Evolutionary conservation across 2,797 vertebrate species (phyloP).

Genomic region (Pangasius mekongensis): DNA sequence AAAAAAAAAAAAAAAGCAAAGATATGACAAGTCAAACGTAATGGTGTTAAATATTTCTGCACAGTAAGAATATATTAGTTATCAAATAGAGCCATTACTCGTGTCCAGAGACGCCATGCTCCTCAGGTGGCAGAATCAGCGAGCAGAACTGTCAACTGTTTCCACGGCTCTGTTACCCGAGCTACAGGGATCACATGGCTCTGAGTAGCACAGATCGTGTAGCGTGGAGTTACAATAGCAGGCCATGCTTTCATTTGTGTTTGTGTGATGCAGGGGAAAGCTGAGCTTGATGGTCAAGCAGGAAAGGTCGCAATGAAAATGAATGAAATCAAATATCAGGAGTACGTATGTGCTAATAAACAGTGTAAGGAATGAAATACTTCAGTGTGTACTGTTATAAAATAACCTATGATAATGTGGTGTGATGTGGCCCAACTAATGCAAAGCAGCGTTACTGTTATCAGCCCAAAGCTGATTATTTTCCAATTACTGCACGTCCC

Average conservation of each 20-base stretch:
- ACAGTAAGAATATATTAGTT: not conserved
- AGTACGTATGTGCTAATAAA: not conserved
- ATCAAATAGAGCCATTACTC: constrained; percentile 51
- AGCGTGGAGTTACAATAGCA: not conserved
- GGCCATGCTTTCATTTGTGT: not conserved
- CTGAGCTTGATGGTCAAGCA: not conserved
- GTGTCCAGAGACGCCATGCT: constrained; percentile 62
- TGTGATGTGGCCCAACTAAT: not conserved
- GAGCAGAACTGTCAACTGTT: constrained; percentile 52
- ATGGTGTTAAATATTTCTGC: not conserved
- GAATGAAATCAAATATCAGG: not conserved
- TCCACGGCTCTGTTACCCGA: constrained; percentile 62
- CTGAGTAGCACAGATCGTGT: not conserved
- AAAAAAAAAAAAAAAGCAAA: constrained; percentile 14
- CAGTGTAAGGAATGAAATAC: not conserved
- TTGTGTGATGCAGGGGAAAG: not conserved
- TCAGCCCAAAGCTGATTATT: not conserved
- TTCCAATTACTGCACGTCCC: not conserved
- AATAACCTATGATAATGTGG: not conserved
- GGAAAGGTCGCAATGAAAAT: not conserved
- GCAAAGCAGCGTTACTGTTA: too few relatives aligned
- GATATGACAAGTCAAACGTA: not conserved
- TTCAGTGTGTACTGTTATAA: not conserved
- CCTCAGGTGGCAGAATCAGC: constrained; percentile 12
- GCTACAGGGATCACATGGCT: constrained; percentile 65